Evolutionary conservation across 1,140 invertebrate species (phyloP), one percentile per base, ranked within the genome.

Genomic region (Macrostomum lignano): DNA sequence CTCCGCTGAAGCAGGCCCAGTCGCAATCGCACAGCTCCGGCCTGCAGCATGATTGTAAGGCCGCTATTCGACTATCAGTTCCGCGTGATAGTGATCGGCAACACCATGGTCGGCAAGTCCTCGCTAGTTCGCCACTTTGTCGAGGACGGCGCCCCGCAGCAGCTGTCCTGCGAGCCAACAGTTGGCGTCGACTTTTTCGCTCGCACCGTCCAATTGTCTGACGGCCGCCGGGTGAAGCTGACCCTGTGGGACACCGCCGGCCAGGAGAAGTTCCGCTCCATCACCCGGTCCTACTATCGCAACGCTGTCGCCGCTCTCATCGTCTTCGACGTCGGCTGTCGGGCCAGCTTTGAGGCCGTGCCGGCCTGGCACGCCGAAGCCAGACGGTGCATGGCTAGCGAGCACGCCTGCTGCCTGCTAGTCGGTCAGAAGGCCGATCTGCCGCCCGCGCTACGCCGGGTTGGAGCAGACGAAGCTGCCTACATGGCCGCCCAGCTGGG

Each of bases 101-200:
- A 96, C 62, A 88, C 79, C 50, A 94, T 81, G 14, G 86, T 94
- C 26, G 88, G 88, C 21, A 96, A 96, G 38, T 56, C 54, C 7
- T 56, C 51, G 10, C 60, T 96, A 17, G 63, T 94, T 22, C 82
- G 84, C 60, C 88, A 84, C 58, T 94, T 96, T 55, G 93, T 82
- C 40, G 86, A 94, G 67, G 84, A 84, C 38, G 82, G 81, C 67
- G 88, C 88, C 58, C 74, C 76, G 21, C 84, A 93, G 68, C 74
- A 82, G 14, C 15, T 10, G 17, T 17, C 21, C 21, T 84, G 77
- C 36, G 82, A 93, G 62, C 81, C 82, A 20, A 93, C 82, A 9
- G 81, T 91, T 22, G 84, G 84, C 37, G 82, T 91, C 2, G 86
- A 94, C 59, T 96, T 94, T 59, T 94, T 88, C 57, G 81, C 84